phyloP scores from a whole-genome alignment of 92 coral and sea anemone genomes.

The Umimayanthus kanabou region DNA sequence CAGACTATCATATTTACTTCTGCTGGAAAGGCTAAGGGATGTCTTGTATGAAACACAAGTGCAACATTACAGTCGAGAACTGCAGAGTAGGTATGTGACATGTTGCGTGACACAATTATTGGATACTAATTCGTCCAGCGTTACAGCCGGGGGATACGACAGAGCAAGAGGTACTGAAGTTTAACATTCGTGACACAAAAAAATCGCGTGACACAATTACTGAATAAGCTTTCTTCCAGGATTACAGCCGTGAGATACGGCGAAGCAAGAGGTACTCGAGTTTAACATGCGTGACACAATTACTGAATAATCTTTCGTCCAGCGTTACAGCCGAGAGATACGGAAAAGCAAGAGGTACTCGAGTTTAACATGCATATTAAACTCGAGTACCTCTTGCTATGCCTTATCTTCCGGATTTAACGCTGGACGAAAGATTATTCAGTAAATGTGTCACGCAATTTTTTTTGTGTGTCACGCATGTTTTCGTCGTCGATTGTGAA shows the following conservation, averaged over 20 bases:
- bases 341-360: background rate
- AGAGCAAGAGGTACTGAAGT: background rate
- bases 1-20: constrained; percentile 37
- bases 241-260: constrained; percentile 12
- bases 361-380: too few species aligned
- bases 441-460: background rate
- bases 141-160: background rate
- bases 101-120: background rate
- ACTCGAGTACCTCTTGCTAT: too few species aligned
- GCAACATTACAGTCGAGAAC: constrained; percentile 29
- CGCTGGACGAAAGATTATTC: background rate
- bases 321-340: background rate
- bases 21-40: constrained; percentile 40
- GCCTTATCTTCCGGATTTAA: background rate
- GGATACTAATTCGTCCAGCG: background rate
- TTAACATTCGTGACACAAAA: background rate
- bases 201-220: background rate
- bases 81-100: constrained; percentile 32
- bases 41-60: constrained; percentile 41
- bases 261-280: constrained; percentile 12
- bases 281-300: background rate
- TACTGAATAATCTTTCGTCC: background rate
- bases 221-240: background rate
- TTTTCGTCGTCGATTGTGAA: too few species aligned
- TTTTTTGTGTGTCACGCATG: too few species aligned